phyloP scores from a whole-genome alignment of 2,888 invertebrate species.

The Diogma glabrata region DNA sequence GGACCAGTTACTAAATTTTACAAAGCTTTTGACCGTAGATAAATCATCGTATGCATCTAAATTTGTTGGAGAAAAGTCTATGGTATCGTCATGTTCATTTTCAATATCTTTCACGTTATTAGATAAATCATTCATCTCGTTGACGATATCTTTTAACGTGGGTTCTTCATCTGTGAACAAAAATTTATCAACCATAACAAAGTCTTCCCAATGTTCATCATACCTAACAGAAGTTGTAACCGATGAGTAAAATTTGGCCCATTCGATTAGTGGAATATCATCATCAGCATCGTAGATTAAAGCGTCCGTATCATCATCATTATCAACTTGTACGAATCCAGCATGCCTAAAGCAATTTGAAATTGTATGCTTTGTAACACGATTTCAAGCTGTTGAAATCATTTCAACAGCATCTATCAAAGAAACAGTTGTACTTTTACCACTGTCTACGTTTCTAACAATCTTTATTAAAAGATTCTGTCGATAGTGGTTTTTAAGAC shows the following conservation, averaged over 20 bases:
- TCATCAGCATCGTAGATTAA: neutral
- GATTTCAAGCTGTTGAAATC: conserved; percentile 2
- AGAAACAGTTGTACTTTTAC: too few species aligned
- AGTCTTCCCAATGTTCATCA: conserved; percentile 1
- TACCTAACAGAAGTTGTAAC: neutral
- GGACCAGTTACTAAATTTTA: neutral
- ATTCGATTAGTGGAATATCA: neutral
- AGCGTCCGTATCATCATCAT: neutral
- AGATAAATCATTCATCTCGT: neutral
- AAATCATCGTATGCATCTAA: neutral
- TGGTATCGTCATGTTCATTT: neutral
- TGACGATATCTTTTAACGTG: neutral
- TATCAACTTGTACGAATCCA: neutral
- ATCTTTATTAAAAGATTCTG: neutral
- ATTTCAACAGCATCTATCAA: too few species aligned
- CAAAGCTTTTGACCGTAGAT: neutral
- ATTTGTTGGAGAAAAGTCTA: neutral
- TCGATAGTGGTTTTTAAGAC: conserved; percentile 21
- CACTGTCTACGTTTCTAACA: neutral
- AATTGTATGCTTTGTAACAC: too few species aligned
- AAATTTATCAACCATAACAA: neutral
- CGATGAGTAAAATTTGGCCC: neutral
- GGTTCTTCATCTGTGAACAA: neutral
- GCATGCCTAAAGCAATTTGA: too few species aligned
- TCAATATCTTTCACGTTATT: neutral